Conservation (phyloP, 30 jellyfish, hydroid and myxozoan species). For the Cassiopea xamachana region DNA sequence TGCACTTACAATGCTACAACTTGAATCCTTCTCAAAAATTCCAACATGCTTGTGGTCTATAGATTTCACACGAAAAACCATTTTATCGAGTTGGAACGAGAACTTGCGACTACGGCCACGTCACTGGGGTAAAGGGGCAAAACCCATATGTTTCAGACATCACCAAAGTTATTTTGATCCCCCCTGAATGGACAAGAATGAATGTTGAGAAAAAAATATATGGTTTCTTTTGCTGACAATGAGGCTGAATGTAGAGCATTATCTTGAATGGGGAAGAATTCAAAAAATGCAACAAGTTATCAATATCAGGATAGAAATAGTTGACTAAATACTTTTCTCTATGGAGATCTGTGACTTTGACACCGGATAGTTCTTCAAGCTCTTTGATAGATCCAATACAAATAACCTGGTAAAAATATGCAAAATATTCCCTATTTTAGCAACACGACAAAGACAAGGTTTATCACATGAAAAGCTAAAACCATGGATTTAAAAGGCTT, state of each 20-base stretch:
- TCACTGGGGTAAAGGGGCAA: neutral
- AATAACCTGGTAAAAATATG: conserved; percentile 69
- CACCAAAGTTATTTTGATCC: neutral
- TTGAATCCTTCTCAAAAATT: too few relatives aligned
- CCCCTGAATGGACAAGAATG: neutral
- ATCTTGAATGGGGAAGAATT: neutral
- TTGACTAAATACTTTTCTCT: conserved; percentile 75
- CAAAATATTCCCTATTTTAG: neutral
- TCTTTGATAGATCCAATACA: conserved; percentile 97
- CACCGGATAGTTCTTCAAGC: conserved; percentile 84
- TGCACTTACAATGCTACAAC: too few relatives aligned
- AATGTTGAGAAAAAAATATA: neutral
- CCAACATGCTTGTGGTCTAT: too few relatives aligned
- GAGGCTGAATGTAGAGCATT: neutral
- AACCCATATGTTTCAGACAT: neutral
- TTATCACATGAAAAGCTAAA: neutral
- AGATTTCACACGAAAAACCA: too few relatives aligned
- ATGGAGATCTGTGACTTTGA: conserved; percentile 84
- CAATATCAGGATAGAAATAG: neutral
- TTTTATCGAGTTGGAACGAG: too few relatives aligned
- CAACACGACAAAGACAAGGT: neutral
- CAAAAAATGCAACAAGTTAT: neutral
- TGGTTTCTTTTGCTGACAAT: neutral
- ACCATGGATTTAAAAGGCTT: neutral
- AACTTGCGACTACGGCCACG: too few relatives aligned